Percentiles rank a stretch among this genome's conserved stretches.
These are phyloP conservation scores for Piezodorus guildinii DNA, from an alignment of 1,140 invertebrate species.

Conservation along the genomic window DNA sequence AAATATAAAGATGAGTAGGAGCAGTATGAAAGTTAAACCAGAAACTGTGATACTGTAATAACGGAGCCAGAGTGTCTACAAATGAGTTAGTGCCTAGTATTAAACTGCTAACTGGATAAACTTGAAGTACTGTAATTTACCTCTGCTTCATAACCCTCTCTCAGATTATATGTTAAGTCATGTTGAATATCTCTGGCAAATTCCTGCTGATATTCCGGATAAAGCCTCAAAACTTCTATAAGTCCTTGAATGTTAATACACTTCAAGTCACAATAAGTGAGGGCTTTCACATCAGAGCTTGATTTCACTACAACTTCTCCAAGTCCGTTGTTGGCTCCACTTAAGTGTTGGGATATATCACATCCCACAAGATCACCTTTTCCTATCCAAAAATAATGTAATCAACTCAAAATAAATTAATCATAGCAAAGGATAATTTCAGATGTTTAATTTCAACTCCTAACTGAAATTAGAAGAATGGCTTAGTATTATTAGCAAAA, in stretches of 20 bases:
- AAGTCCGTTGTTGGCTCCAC: conserved; percentile 37
- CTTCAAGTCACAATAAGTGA: conserved; percentile 92
- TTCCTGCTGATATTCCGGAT: conserved; percentile 87
- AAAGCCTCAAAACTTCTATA: conserved; percentile 77
- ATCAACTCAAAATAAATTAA: background rate
- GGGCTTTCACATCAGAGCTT: conserved; percentile 84
- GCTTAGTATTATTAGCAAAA: too few relatives aligned
- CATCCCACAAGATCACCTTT: conserved; percentile 94
- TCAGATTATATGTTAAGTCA: conserved; percentile 87
- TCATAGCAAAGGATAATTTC: too few relatives aligned
- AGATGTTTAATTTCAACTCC: too few relatives aligned
- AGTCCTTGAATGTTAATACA: conserved; percentile 83
- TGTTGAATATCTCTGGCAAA: conserved; percentile 90
- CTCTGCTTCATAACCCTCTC: conserved; percentile 84
- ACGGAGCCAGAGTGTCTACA: too few relatives aligned
- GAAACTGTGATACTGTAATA: too few relatives aligned
- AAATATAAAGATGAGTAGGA: too few relatives aligned
- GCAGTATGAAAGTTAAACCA: too few relatives aligned
- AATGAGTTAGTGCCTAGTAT: background rate
- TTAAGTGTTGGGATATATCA: conserved; percentile 72
- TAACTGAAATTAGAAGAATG: too few relatives aligned
- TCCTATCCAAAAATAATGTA: conserved; percentile 42
- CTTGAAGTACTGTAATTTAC: conserved; percentile 34
- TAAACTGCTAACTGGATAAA: background rate
- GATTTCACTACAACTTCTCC: conserved; percentile 78